Conservation (phyloP, 2,797 vertebrate species). For the Thamnophis elegans region DNA sequence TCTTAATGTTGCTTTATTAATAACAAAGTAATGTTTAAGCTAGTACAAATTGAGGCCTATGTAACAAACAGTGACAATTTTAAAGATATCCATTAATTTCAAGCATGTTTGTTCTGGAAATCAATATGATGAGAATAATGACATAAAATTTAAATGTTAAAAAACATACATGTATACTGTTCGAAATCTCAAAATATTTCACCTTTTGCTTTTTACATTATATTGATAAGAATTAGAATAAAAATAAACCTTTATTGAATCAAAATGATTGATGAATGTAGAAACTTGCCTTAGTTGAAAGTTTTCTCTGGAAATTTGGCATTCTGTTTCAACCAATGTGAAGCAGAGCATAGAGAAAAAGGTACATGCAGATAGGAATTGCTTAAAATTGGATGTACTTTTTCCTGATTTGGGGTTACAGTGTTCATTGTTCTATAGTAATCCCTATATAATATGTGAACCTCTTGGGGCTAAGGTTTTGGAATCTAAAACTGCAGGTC, state of each 20-base stretch:
- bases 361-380: not conserved
- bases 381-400: not conserved
- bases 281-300: not conserved
- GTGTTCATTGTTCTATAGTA: not conserved
- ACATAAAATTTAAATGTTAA: not conserved
- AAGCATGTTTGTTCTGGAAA: not conserved
- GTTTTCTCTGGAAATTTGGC: not conserved
- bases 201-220: not conserved
- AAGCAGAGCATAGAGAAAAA: not conserved
- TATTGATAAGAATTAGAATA: not conserved
- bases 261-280: not conserved
- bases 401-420: not conserved
- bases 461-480: not conserved
- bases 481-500: not conserved
- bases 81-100: not conserved
- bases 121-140: not conserved
- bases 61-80: not conserved
- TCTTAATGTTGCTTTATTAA: not conserved
- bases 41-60: too few relatives aligned
- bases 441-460: not conserved
- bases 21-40: not conserved
- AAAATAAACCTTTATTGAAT: not conserved
- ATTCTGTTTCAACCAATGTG: not conserved
- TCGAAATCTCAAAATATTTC: not conserved
- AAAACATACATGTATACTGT: not conserved